Percentiles rank a stretch among this genome's conserved stretches.
Evolutionary conservation across 2,797 vertebrate genomes (phyloP).

Genomic region (Lagodon rhomboides): DNA sequence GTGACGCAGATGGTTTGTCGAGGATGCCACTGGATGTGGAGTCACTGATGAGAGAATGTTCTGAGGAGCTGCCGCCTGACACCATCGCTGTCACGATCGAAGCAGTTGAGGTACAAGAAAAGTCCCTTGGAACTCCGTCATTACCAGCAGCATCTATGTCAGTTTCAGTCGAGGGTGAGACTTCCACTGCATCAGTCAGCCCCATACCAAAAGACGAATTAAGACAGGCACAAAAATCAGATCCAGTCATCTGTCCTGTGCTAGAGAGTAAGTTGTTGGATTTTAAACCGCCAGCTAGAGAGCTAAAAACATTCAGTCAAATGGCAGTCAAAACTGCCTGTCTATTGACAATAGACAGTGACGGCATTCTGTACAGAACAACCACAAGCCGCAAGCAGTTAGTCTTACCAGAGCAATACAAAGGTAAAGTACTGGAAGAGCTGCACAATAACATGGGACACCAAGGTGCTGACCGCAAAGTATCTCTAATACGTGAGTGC

Average conservation of each 20-base stretch:
- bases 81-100: too few species aligned
- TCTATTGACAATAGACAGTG: neutral
- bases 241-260: neutral
- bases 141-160: too few species aligned
- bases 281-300: slow-evolving; percentile 2
- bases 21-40: too few species aligned
- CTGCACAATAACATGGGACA: slow-evolving; percentile 42
- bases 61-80: slow-evolving; percentile 21
- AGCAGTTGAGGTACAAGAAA: too few species aligned
- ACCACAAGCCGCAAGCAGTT: neutral
- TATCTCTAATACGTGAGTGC: neutral
- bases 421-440: slow-evolving; percentile 10
- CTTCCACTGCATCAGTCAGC: too few species aligned
- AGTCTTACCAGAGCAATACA: slow-evolving; percentile 4
- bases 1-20: too few species aligned
- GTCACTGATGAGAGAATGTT: slow-evolving; percentile 13
- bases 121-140: neutral
- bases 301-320: too few species aligned
- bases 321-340: slow-evolving; percentile 28
- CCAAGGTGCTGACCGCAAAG: slow-evolving; percentile 16
- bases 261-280: too few species aligned
- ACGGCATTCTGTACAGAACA: slow-evolving; percentile 9
- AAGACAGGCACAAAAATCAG: too few species aligned
- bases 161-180: too few species aligned
- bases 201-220: too few species aligned